Evolutionary conservation across 2,113 vertebrate genomes (phyloP), one percentile per base, ranked within the genome.

Genomic region (Thunnus thynnus): DNA sequence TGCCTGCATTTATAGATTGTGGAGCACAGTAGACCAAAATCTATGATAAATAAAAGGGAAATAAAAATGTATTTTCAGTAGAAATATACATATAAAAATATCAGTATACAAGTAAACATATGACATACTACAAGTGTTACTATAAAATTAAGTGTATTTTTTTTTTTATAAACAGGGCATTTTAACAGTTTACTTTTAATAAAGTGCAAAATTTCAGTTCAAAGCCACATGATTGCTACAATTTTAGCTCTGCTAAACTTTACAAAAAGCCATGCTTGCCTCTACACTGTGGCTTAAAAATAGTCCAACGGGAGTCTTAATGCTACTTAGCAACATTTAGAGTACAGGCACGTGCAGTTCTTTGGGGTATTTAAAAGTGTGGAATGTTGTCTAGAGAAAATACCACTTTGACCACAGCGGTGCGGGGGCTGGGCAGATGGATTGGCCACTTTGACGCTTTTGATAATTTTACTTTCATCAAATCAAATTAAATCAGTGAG

Each of bases 341-440:
- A 94, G 88, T 90, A 86, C 82, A 90, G 80, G 86, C 94, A 90
- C 85, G 92, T 82, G 92, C 84, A 67, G 46, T 16, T 89, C 91
- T 87, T 91, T 78, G 80, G 86, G 82, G 86, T 87, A 87, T 94
- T 94, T 93, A 87, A 86, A 85, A 83, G 91, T 83, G 80, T 82
- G 89, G 91, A 91, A 93, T 91, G 89, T 60, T 89, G 80, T 90
- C 75, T 73, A 57, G 88, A 85, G 72, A 82, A 91, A 92, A 87
- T 63, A 64, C 62, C 65, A 32, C 78, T 71, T 41, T 51, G 17
- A 52, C 54, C 61, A 60, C 51, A 60, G 68, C 2, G 27, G 60
- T 65, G 71, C 1, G 8, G 74, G 62, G 62, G 48, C 20, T 41
- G 83, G 20, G 65, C 54, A 64, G 8, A 36, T 30, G 44, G 57